Evolutionary conservation across 2,888 invertebrate genomes (phyloP).

Genomic region (Oscheius sp.): DNA sequence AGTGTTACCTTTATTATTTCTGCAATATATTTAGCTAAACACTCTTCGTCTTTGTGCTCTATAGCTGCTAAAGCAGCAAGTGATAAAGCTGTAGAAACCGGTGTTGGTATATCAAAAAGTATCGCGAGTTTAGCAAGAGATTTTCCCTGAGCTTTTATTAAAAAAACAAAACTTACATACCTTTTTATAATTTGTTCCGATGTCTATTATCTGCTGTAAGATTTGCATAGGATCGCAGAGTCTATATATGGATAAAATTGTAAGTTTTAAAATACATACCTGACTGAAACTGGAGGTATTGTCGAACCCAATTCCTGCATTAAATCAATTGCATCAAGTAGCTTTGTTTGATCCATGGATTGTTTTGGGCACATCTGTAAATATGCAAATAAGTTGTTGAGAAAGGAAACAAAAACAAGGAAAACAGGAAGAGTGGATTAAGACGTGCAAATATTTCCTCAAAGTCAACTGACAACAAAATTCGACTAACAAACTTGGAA

Average conservation of each 20-base stretch:
- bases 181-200: constrained; percentile 49
- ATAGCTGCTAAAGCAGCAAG: constrained; percentile 51
- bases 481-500: too few relatives aligned
- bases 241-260: constrained; percentile 26
- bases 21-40: constrained; percentile 45
- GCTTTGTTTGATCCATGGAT: constrained; percentile 37
- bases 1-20: constrained; percentile 35
- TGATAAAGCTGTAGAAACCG: constrained; percentile 51
- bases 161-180: constrained; percentile 5
- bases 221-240: constrained; percentile 39
- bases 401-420: too few relatives aligned
- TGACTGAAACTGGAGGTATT: constrained; percentile 46
- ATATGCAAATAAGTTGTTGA: not conserved
- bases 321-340: constrained; percentile 45
- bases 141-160: constrained; percentile 31
- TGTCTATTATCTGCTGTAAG: constrained; percentile 45
- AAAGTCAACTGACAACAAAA: too few relatives aligned
- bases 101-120: constrained; percentile 43
- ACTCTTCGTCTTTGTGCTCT: constrained; percentile 39
- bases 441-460: too few relatives aligned
- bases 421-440: too few relatives aligned
- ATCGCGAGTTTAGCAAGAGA: constrained; percentile 45
- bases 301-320: constrained; percentile 49
- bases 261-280: constrained; percentile 18
- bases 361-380: constrained; percentile 34